Evolutionary conservation across 1,140 invertebrate species (phyloP).

Genomic region (Coboldia fuscipes): DNA sequence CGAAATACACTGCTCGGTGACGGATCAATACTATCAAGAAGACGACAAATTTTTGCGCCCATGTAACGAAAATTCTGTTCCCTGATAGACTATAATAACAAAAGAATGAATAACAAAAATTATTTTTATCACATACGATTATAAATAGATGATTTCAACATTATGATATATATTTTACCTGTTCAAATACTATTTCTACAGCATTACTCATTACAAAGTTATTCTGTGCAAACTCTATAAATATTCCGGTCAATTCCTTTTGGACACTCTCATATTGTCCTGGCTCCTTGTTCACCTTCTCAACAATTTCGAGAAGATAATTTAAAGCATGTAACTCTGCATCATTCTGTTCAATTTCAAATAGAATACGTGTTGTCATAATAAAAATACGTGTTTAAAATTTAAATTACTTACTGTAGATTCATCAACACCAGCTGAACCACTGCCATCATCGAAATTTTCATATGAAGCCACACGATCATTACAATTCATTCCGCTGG

Average conservation of each 20-base stretch:
- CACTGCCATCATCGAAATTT: constrained; percentile 18
- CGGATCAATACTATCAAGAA: constrained; percentile 4
- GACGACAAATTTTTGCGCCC: constrained; percentile 3
- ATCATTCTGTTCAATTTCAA: too few species aligned
- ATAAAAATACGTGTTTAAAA: not conserved
- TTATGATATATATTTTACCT: constrained; percentile 1
- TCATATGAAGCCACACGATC: constrained; percentile 17
- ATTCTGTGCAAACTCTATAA: constrained; percentile 2
- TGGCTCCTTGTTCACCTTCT: constrained; percentile 3
- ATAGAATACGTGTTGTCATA: too few species aligned
- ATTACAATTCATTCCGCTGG: constrained; percentile 17
- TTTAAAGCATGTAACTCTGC: constrained; percentile 2
- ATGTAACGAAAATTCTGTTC: constrained; percentile 6
- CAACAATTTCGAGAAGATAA: constrained; percentile 1
- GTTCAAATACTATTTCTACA: constrained; percentile 4
- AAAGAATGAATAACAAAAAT: not conserved
- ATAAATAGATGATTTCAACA: not conserved
- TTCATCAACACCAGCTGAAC: constrained; percentile 17
- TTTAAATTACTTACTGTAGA: constrained; percentile 11
- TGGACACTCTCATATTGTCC: constrained; percentile 3
- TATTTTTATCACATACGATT: too few species aligned
- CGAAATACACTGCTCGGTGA: constrained; percentile 2
- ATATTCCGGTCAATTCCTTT: not conserved
- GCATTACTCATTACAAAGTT: constrained; percentile 4
- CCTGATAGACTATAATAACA: constrained; percentile 3